These are phyloP conservation scores for Capitulum mitella DNA, from an alignment of 2,888 invertebrate species.

Conservation along the genomic window DNA sequence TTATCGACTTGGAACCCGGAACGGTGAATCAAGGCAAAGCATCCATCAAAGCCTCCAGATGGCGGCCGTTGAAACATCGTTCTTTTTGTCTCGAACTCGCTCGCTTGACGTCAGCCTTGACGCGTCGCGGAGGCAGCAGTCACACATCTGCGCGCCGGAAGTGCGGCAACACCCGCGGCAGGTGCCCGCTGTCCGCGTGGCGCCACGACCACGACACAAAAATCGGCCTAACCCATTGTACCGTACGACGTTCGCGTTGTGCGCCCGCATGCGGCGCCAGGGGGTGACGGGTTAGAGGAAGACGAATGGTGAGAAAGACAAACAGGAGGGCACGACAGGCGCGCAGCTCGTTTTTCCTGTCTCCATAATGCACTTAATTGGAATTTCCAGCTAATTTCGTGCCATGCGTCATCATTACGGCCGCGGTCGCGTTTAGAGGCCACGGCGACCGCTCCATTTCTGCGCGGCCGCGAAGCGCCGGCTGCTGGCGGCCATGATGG, in stretches of 20 bases:
- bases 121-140: neutral
- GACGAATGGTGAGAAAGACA: slow-evolving; percentile 15
- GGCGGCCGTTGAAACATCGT: too few relatives aligned
- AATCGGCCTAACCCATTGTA: neutral
- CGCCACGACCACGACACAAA: neutral
- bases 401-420: neutral
- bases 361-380: slow-evolving; percentile 1
- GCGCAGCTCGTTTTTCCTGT: neutral
- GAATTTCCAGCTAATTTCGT: neutral
- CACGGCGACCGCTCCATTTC: too few relatives aligned
- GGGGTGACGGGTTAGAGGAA: neutral
- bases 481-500: neutral
- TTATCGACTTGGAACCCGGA: too few relatives aligned
- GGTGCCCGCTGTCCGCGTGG: neutral
- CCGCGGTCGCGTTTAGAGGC: neutral
- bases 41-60: too few relatives aligned
- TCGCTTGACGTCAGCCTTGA: too few relatives aligned
- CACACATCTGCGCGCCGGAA: neutral
- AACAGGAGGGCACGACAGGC: neutral
- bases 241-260: neutral
- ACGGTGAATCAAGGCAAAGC: too few relatives aligned
- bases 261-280: neutral
- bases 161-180: neutral
- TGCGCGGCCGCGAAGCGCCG: neutral
- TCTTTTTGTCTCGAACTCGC: too few relatives aligned